These are phyloP conservation scores for Propithecus coquereli DNA, from an alignment of 2,113 vertebrate genomes.

Conservation along the genomic window DNA sequence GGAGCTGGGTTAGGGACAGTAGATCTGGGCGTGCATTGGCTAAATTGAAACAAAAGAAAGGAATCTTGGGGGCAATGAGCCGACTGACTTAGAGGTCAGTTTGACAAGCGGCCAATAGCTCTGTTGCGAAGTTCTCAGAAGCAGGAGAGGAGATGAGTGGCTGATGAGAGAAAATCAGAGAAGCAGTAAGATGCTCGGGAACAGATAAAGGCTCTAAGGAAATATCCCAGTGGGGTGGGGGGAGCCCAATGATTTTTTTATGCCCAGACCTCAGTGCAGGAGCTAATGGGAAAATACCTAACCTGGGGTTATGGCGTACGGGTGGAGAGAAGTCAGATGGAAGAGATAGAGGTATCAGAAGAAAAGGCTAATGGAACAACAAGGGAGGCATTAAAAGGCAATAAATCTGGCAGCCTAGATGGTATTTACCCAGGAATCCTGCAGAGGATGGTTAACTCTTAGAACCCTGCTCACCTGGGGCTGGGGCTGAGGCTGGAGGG, in stretches of 20 bases:
- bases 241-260: not conserved
- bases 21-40: fast-evolving
- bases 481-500: not conserved
- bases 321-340: slow-evolving; percentile 40
- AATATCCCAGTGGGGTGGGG: not conserved
- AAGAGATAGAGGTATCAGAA: slow-evolving; percentile 38
- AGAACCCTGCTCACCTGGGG: not conserved
- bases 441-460: slow-evolving; percentile 36
- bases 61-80: not conserved
- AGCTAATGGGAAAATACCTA: slow-evolving; percentile 35
- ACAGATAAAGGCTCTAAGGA: not conserved
- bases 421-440: slow-evolving; percentile 61
- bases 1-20: not conserved
- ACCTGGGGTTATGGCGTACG: not conserved
- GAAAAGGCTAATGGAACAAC: slow-evolving; percentile 51
- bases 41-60: not conserved
- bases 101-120: not conserved
- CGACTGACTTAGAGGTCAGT: not conserved
- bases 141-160: not conserved
- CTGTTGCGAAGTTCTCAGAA: not conserved
- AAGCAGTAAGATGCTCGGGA: not conserved
- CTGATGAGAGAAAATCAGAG: not conserved
- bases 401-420: slow-evolving; percentile 62
- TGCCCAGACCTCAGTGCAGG: not conserved
- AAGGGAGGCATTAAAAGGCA: slow-evolving; percentile 52